phyloP scores from a whole-genome alignment of 2,888 invertebrate genomes.

The Trachelus stipa region DNA sequence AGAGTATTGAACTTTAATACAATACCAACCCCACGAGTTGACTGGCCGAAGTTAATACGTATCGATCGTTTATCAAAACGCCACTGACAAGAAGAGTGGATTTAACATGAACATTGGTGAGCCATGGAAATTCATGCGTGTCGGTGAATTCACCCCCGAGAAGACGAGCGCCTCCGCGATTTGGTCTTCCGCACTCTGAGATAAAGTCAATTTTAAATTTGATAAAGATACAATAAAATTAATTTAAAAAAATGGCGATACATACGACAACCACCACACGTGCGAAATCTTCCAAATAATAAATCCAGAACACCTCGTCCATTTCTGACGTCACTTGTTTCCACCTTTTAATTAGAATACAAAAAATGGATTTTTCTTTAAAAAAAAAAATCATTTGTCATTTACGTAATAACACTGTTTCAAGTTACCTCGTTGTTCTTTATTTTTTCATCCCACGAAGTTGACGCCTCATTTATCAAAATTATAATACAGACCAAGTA shows the following conservation, averaged over 20 bases:
- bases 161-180: conserved; percentile 63
- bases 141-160: conserved; percentile 68
- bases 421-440: not conserved
- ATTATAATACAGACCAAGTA: conserved; percentile 47
- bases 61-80: conserved; percentile 71
- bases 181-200: conserved; percentile 68
- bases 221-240: not conserved
- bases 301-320: conserved; percentile 54
- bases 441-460: not conserved
- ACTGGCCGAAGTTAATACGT: conserved; percentile 71
- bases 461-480: not conserved
- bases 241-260: conserved; percentile 14
- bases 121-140: conserved; percentile 72
- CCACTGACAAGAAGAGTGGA: conserved; percentile 64
- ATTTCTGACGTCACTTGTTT: conserved; percentile 27
- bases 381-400: not conserved
- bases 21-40: conserved; percentile 67
- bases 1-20: not conserved
- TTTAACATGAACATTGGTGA: conserved; percentile 67
- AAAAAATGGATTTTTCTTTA: conserved; percentile 10
- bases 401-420: not conserved
- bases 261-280: conserved; percentile 58
- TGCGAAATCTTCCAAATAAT: conserved; percentile 51
- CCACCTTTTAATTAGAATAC: not conserved
- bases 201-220: not conserved